Evolutionary conservation across 2,797 vertebrate species (phyloP).

Genomic region (Xiphorhynchus erythropygius): DNA sequence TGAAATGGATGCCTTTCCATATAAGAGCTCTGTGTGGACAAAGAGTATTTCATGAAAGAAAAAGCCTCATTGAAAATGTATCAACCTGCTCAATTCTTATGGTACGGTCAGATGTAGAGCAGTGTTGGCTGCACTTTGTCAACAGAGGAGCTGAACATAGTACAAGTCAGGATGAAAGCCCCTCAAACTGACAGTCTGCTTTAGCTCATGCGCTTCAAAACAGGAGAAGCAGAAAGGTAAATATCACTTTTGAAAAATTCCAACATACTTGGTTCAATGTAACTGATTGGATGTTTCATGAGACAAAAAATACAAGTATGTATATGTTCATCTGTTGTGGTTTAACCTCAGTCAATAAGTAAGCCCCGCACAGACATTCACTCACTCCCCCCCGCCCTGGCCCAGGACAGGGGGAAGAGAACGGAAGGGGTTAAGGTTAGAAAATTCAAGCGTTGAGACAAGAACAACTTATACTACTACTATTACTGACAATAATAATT

Average conservation of each 20-base stretch:
- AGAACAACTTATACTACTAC: not conserved
- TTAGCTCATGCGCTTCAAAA: not conserved
- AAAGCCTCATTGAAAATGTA: not conserved
- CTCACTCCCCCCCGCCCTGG: not conserved
- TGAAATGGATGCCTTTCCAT: not conserved
- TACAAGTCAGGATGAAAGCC: not conserved
- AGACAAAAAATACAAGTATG: not conserved
- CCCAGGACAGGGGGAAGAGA: not conserved
- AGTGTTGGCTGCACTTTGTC: not conserved
- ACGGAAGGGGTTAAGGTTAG: not conserved
- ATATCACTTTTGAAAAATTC: not conserved
- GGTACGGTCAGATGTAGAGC: not conserved
- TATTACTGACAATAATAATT: not conserved
- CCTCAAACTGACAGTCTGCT: not conserved
- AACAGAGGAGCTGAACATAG: not conserved
- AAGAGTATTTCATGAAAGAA: not conserved
- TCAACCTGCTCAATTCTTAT: not conserved
- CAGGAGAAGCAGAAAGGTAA: not conserved
- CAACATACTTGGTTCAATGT: not conserved
- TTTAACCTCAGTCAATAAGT: not conserved
- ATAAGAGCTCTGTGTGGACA: not conserved
- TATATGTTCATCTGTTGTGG: not conserved
- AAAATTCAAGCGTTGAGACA: not conserved
- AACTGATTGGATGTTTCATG: not conserved
- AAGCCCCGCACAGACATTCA: not conserved